Conservation (phyloP, 2,888 invertebrate species). For the Pecten maximus region DNA sequence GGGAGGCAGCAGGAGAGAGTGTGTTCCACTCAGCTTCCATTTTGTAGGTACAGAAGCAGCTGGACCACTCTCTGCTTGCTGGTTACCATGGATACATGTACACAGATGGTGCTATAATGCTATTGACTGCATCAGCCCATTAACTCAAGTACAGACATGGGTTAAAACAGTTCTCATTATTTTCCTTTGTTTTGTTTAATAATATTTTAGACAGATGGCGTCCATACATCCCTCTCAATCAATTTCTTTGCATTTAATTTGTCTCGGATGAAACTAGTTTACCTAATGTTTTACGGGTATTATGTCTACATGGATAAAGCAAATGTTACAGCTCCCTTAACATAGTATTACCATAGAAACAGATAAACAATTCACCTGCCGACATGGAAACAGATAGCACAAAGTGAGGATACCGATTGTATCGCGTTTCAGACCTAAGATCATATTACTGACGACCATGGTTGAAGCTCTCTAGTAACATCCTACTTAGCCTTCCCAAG, state of each 20-base stretch:
- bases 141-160: background rate
- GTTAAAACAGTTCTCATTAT: constrained; percentile 1
- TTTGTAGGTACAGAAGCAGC: constrained; percentile 15
- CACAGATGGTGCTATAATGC: constrained; percentile 51
- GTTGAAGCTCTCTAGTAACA: background rate
- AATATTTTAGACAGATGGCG: constrained; percentile 13
- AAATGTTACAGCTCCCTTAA: background rate
- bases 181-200: background rate
- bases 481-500: background rate
- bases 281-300: background rate
- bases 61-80: constrained; percentile 37
- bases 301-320: constrained; percentile 5
- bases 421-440: background rate
- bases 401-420: background rate
- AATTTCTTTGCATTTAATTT: background rate
- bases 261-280: background rate
- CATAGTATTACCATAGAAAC: background rate
- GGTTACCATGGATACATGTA: constrained; percentile 54
- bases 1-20: background rate
- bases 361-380: background rate
- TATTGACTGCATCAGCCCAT: constrained; percentile 27
- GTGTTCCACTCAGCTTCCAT: constrained; percentile 33
- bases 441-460: background rate
- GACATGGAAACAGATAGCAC: background rate
- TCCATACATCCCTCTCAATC: background rate